Evolutionary conservation across 2,797 vertebrate genomes (phyloP), one percentile per base, ranked within the genome.

Genomic region (Gallinago stenura): DNA sequence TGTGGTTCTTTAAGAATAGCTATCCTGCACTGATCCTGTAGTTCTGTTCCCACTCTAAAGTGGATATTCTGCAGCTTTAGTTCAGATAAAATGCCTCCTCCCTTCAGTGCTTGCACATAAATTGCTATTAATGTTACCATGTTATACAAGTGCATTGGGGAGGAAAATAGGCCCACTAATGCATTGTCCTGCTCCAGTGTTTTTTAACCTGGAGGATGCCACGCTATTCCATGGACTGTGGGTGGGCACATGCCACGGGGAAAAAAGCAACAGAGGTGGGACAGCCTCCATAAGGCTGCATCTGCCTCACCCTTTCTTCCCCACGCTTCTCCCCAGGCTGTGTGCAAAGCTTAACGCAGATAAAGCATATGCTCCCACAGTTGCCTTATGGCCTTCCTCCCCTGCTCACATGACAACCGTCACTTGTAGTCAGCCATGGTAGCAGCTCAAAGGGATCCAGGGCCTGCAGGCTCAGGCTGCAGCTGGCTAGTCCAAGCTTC

Each of bases 401-500:
- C 75, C 91, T 35, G 89, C 95, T 92, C 96, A 93, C 91, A 96
- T 95, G 95, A 97, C 93, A 96, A 92, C 89, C 83, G 62, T 93
- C 92, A 96, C 93, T 96, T 95, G 93, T 87, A 95, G 93, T 91
- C 94, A 92, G 96, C 96, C 93, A 95, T 93, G 83, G 95, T 81
- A 96, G 95, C 90, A 94, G 94, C 95, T 96, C 96, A 83, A 60
- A 95, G 83, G 96, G 80, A 95, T 51, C 65, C 77, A 78, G 90
- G 94, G 96, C 96, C 96, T 96, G 95, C 92, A 97, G 96, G 95
- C 95, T 94, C 70, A 30, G 87, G 70, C 91, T 96, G 94, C 95
- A 94, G 94, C 95, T 97, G 96, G 56, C 87, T 85, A 39, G 50
- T 46, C 79, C 87, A 72, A 64, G 92, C 87, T 92, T 80, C 73